Percentiles rank a stretch among this genome's conserved stretches.
phyloP scores from a whole-genome alignment of 2,797 vertebrate species.

The Helarctos malayanus region DNA sequence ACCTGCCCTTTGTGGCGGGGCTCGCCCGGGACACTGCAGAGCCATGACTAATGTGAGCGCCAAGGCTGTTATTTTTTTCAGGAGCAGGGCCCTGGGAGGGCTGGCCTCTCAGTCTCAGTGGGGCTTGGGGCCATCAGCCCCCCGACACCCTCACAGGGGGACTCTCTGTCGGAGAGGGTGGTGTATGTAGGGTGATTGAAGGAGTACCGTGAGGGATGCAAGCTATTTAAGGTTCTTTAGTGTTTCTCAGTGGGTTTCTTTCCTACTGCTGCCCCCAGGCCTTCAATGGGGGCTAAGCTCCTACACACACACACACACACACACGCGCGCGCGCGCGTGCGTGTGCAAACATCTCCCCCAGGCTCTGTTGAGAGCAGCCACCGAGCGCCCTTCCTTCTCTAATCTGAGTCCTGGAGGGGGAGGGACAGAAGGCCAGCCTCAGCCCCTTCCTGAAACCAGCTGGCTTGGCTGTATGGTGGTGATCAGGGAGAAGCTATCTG shows the following conservation, averaged over 20 bases:
- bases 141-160: background rate
- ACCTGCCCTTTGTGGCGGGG: background rate
- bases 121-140: background rate
- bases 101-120: background rate
- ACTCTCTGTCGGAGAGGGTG: background rate
- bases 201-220: background rate
- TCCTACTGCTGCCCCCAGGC: background rate
- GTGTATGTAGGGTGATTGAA: background rate
- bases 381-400: background rate
- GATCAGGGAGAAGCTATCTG: background rate
- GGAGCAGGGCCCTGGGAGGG: background rate
- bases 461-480: background rate
- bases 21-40: background rate
- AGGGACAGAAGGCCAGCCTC: background rate
- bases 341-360: background rate
- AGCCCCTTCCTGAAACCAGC: background rate
- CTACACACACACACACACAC: background rate
- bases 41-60: background rate
- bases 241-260: background rate
- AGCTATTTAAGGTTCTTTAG: background rate
- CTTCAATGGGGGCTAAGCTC: background rate
- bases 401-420: background rate
- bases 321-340: background rate
- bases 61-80: background rate
- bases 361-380: background rate